These are phyloP conservation scores for Chaetodon trifasciatus DNA, from an alignment of 2,797 vertebrate species.

Conservation along the genomic window DNA sequence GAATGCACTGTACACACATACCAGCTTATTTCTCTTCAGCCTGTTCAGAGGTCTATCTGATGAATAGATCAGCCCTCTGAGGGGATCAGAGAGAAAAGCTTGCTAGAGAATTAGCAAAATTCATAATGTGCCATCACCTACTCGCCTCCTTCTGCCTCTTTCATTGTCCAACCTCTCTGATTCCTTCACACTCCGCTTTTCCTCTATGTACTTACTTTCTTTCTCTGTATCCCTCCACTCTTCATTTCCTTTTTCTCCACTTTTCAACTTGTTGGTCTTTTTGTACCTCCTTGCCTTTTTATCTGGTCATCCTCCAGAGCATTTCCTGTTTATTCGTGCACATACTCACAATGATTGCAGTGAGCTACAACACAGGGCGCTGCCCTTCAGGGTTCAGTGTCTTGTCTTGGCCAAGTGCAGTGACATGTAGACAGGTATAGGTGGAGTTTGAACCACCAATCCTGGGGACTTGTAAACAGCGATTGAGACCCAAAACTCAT, in stretches of 20 bases:
- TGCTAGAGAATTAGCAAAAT: conserved; percentile 57
- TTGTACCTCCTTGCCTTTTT: background rate
- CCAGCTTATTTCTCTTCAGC: conserved; percentile 56
- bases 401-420: too few relatives aligned
- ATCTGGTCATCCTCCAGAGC: too few relatives aligned
- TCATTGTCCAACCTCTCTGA: background rate
- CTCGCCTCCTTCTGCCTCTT: conserved; percentile 1
- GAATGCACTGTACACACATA: conserved; percentile 12
- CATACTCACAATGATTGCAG: too few relatives aligned
- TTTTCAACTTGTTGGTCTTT: background rate
- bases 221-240: background rate
- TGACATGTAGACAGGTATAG: too few relatives aligned
- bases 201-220: background rate
- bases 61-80: conserved; percentile 67
- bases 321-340: too few relatives aligned
- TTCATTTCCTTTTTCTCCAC: background rate
- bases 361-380: too few relatives aligned
- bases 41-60: conserved; percentile 60
- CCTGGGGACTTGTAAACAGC: too few relatives aligned
- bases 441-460: too few relatives aligned
- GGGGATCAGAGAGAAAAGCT: conserved; percentile 48
- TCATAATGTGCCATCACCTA: conserved; percentile 56
- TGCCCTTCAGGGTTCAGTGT: too few relatives aligned
- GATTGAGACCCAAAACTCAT: too few relatives aligned
- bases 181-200: background rate